Evolutionary conservation across 2,888 invertebrate species (phyloP).

Genomic region (Lagria hirta): DNA sequence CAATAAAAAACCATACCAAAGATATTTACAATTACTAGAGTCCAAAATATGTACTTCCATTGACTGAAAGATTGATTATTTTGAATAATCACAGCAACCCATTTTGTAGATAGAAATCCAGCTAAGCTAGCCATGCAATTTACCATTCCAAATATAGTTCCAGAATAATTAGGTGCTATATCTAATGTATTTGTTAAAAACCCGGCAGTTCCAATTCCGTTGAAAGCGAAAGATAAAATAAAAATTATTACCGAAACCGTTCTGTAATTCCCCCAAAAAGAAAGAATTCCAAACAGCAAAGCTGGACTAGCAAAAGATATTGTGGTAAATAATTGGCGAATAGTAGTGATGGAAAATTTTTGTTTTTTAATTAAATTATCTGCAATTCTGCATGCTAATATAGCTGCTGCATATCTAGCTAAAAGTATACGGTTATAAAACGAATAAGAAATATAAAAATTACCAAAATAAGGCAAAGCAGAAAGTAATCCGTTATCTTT

Average conservation of each 20-base stretch:
- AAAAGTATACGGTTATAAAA: not conserved
- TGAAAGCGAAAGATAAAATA: not conserved
- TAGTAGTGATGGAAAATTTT: not conserved
- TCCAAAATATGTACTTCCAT: not conserved
- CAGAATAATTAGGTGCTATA: not conserved
- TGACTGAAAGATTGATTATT: not conserved
- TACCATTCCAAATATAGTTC: not conserved
- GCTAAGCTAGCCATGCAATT: not conserved
- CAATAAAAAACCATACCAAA: not conserved
- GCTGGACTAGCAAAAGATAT: not conserved
- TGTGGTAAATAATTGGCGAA: not conserved
- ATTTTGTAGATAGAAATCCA: not conserved
- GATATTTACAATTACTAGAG: constrained; percentile 1
- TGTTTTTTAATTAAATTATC: not conserved
- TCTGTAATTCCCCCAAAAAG: not conserved
- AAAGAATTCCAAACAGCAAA: not conserved
- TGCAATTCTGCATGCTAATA: not conserved
- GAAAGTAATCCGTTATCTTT: constrained; percentile 10
- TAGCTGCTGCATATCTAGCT: not conserved
- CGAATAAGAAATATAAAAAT: not conserved
- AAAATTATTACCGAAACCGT: not conserved
- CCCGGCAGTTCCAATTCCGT: not conserved
- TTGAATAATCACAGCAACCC: not conserved
- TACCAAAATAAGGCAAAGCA: constrained; percentile 10
- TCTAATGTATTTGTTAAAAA: not conserved